A percentile compares a stretch with the other conserved stretches of the same genome.
Conservation (phyloP, 2,888 invertebrate species). For the Archips xylosteana region DNA sequence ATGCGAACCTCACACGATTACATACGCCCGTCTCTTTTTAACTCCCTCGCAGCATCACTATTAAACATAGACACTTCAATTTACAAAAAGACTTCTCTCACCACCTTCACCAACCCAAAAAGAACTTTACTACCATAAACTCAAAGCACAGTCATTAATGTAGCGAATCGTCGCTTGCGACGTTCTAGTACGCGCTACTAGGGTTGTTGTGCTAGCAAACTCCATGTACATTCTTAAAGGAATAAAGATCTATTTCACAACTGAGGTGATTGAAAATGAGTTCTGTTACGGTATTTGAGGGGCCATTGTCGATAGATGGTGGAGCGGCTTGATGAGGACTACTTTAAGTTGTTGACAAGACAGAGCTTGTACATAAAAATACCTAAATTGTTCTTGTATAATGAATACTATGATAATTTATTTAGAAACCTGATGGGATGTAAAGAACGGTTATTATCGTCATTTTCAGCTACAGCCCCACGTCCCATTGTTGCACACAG, state of each 20-base stretch:
- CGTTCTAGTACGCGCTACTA: conserved; percentile 45
- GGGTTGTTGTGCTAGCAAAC: conserved; percentile 81
- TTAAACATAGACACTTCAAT: conserved; percentile 77
- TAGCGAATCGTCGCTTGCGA: conserved; percentile 42
- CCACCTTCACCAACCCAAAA: conserved; percentile 44
- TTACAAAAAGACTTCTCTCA: conserved; percentile 60
- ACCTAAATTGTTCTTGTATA: conserved; percentile 46
- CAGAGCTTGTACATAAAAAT: conserved; percentile 47
- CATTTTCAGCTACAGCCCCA: too few species aligned
- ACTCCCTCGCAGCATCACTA: conserved; percentile 83
- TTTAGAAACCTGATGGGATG: not conserved
- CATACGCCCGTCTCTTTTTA: conserved; percentile 84
- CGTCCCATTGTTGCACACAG: too few species aligned
- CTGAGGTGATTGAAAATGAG: conserved; percentile 76
- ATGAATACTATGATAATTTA: conserved; percentile 14
- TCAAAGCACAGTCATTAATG: conserved; percentile 44
- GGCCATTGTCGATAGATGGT: conserved; percentile 48
- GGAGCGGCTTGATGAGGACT: conserved; percentile 42
- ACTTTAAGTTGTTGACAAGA: conserved; percentile 70
- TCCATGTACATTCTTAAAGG: conserved; percentile 80
- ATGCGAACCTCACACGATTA: conserved; percentile 79
- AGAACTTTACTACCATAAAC: not conserved
- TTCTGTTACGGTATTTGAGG: conserved; percentile 69
- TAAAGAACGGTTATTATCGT: too few species aligned
- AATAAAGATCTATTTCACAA: conserved; percentile 83